Percentiles rank a stretch among this genome's conserved stretches.
These are phyloP conservation scores for Xenopus petersii DNA, from an alignment of 2,797 vertebrate genomes.

Conservation along the genomic window DNA sequence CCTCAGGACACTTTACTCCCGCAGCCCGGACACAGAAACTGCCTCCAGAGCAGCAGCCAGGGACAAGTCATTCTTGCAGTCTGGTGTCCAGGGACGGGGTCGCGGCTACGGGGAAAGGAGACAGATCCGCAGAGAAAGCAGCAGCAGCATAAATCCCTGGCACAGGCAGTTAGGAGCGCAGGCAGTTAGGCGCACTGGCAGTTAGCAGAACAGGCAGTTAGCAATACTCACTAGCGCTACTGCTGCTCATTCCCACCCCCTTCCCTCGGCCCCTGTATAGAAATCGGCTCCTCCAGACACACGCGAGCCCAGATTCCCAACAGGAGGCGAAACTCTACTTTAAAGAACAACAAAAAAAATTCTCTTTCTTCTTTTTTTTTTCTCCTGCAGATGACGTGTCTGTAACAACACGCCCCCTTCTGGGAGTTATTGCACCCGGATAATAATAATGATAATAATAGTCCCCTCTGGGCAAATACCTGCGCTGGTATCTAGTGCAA, in stretches of 20 bases:
- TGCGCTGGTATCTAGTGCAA: constrained; percentile 22
- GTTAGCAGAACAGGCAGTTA: too few relatives aligned
- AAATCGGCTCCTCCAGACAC: neutral
- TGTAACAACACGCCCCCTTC: constrained; percentile 22
- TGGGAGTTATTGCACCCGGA: constrained; percentile 28
- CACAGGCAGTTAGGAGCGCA: too few relatives aligned
- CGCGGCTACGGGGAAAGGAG: neutral
- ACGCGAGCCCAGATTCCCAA: constrained; percentile 32
- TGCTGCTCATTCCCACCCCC: constrained; percentile 8
- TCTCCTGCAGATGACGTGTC: constrained; percentile 34
- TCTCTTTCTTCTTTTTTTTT: constrained; percentile 2
- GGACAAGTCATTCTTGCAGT: constrained; percentile 39
- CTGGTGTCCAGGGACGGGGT: constrained; percentile 8
- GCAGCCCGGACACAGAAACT: constrained; percentile 24
- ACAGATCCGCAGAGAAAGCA: neutral
- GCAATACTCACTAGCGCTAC: neutral
- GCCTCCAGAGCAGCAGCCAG: constrained; percentile 19
- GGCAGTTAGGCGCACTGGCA: too few relatives aligned
- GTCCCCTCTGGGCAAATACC: constrained; percentile 43
- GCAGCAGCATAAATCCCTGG: neutral
- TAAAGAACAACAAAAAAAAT: constrained; percentile 7
- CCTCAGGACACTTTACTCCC: constrained; percentile 39
- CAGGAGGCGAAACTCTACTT: constrained; percentile 28
- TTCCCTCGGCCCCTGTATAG: neutral
- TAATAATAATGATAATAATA: constrained; percentile 17